Conservation (phyloP, 2,888 invertebrate species). For the Rhamphomyia laevipes region DNA sequence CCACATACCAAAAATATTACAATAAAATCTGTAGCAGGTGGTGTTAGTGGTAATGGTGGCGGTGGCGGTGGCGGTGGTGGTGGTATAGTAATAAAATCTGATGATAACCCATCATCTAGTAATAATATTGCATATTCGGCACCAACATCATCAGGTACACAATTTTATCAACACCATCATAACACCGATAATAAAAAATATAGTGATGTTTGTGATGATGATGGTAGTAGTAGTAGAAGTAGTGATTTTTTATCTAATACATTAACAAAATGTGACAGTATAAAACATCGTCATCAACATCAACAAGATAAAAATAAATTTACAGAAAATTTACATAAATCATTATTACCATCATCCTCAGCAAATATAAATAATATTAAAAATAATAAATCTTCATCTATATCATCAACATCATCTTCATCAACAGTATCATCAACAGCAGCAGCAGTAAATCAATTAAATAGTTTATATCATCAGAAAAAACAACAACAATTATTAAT, state of each 20-base stretch:
- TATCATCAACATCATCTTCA: conserved; percentile 5
- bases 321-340: conserved; percentile 30
- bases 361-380: conserved; percentile 1
- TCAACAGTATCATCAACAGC: conserved; percentile 2
- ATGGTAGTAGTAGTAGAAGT: too few species aligned
- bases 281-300: neutral
- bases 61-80: too few species aligned
- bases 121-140: neutral
- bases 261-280: conserved; percentile 2
- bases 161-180: conserved; percentile 7
- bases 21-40: neutral
- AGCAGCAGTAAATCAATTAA: conserved; percentile 1
- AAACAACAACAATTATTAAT: conserved; percentile 17
- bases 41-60: neutral
- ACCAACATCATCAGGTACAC: conserved; percentile 8
- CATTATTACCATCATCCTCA: conserved; percentile 10
- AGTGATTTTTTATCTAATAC: neutral
- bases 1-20: too few species aligned
- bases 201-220: too few species aligned
- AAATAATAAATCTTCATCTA: neutral
- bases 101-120: neutral
- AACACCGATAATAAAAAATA: neutral
- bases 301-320: neutral
- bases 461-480: conserved; percentile 5
- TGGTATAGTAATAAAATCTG: neutral